Evolutionary conservation across 2,888 invertebrate species (phyloP), one percentile per base, ranked within the genome.

Genomic region (Nemapogon koenigi): DNA sequence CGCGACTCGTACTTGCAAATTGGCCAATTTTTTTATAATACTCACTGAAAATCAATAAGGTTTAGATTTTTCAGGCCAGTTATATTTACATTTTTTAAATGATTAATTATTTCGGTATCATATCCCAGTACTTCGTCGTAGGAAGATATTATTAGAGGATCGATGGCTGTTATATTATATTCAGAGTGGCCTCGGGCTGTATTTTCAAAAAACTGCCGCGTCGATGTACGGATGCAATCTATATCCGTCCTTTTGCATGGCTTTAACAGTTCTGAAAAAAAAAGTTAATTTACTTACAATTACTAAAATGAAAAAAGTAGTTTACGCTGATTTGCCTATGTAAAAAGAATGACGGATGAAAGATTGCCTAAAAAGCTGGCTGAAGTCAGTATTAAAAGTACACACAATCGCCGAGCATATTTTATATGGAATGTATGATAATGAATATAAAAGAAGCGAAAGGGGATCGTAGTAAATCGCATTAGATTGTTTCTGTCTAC

Each of bases 21-120:
- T n/a, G 11, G 7, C 11, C 7, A 28, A 4, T 28, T 11, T 28
- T 8, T 28, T 28, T 8, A 28, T 28, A 13, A 38, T 30, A 55
- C 68, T 62, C 52, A 71, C 72, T 57, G 51, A 41, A 70, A 67
- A 22, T 63, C 57, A 0, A 57, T 55, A 39, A 72, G 57, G 36
- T 59, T 51, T 43, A 60, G 61, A 35, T 59, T 50, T 40, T 58
- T 68, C 37, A 75, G 43, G 19, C 73, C 73, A 2, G 59, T 59
- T 4, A 73, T 46, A n/a, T 46, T 61, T 4, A 70, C 35, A 41
- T 71, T 62, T 30, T 51, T 61, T 16, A 60, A 60, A 17, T 57
- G 54, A 25, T 66, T 47, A 13, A 45, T 43, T 1, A 64, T 27
- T 2, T 55, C 58, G 19, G 55, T 43, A 4, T 45, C 49, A 10